Base-by-base conservation (phyloP, 2,797 vertebrate genomes). In the Anisognathus igniventris region DNA sequence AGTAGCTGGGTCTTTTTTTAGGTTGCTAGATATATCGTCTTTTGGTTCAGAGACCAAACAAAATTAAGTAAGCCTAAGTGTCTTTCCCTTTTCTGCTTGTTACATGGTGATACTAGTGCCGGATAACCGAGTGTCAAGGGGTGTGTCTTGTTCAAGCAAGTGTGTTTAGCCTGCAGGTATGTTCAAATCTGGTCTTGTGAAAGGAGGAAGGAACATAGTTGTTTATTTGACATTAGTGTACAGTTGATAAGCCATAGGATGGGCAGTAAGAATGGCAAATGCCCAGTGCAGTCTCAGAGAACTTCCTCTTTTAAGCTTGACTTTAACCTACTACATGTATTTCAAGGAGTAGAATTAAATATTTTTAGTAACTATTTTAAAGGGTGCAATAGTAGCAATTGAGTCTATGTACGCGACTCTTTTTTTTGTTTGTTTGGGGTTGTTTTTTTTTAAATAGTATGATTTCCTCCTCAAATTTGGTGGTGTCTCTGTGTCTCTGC, bases 111-210 rank as follows among this genome's bases (percentile, higher is more conserved):
- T 80, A 21, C 37, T 57, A 6, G 30, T 83, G 83, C 53, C 14
- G 1, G 62, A 10, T 42, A 40, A 27, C 60, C 25, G n/a, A 60
- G 75, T 42, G 76, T 62, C 53, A 40, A 14, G 39, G 87, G 57
- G 28, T 60, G 42, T 25, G 37, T 48, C 87, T 68, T 80, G 57
- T 65, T 87, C 28, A 61, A 70, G 61, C 30, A 27, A 40, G 64
- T 17, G 2, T 16, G 58, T 88, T 62, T 86, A 84, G 48, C 35
- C 82, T 37, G 23, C 68, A 58, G 85, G 67, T 78, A 12, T 61
- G 61, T 79, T 87, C 89, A 78, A 19, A 91, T 76, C 71, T 85
- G 39, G 28, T 37, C 23, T 80, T 77, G 80, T 22, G 33, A 28
- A 87, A 90, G 58, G 31, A 62, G 71, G 51, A 23, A 51, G 75